phyloP scores from a whole-genome alignment of 92 coral and sea anemone species.

The Porites cylindrica region DNA sequence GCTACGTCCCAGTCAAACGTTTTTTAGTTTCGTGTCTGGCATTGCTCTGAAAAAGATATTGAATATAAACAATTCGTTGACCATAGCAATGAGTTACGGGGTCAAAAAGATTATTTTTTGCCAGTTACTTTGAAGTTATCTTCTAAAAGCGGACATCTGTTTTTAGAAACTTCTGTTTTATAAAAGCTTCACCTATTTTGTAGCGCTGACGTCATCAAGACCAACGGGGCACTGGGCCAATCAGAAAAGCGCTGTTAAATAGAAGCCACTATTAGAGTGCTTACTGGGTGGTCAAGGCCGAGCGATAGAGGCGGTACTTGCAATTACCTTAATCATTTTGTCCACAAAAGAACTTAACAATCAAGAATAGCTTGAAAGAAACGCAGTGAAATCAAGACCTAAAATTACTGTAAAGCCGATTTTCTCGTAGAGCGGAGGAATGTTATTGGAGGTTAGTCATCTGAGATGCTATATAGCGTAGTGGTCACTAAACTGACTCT shows the following conservation, averaged over 20 bases:
- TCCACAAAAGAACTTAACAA: conserved; percentile 84
- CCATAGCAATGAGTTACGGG: conserved; percentile 62
- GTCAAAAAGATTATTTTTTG: conserved; percentile 65
- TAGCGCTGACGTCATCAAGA: conserved; percentile 52
- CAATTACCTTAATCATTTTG: conserved; percentile 89
- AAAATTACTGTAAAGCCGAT: conserved; percentile 38
- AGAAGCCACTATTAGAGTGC: conserved; percentile 64
- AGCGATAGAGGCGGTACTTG: conserved; percentile 78
- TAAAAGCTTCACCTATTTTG: conserved; percentile 61
- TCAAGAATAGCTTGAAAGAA: conserved; percentile 63
- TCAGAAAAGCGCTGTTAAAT: conserved; percentile 26
- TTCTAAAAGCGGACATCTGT: conserved; percentile 57
- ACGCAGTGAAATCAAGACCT: conserved; percentile 45
- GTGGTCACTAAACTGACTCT: neutral
- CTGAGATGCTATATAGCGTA: conserved; percentile 27
- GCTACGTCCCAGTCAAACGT: neutral
- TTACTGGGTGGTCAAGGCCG: conserved; percentile 65
- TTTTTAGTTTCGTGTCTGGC: conserved; percentile 4
- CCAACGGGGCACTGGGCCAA: conserved; percentile 53
- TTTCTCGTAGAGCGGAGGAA: conserved; percentile 17
- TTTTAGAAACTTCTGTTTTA: conserved; percentile 39
- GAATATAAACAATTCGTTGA: conserved; percentile 43
- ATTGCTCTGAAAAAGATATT: neutral
- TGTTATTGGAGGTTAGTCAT: conserved; percentile 23
- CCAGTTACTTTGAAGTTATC: neutral